Percentiles rank a stretch among this genome's conserved stretches.
Conservation (phyloP, 2,888 invertebrate species). For the Sarcophaga rosellei region DNA sequence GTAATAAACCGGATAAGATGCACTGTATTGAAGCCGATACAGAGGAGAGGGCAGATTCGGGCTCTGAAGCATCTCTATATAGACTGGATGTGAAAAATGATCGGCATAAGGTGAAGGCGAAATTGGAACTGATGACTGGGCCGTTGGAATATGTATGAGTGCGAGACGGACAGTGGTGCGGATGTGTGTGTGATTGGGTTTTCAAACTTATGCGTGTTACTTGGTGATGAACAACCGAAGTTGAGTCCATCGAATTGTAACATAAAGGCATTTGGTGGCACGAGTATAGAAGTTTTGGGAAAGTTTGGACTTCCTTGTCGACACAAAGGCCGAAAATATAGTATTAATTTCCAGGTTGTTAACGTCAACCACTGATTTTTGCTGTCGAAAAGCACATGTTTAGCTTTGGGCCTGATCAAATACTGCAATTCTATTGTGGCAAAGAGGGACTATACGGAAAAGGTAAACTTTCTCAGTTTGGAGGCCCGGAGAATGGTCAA, state of each 20-base stretch:
- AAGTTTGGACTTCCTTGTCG: conserved; percentile 16
- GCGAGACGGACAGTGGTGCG: conserved; percentile 33
- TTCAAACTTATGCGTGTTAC: not conserved
- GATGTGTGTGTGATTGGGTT: conserved; percentile 19
- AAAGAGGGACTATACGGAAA: not conserved
- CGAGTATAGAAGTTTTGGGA: not conserved
- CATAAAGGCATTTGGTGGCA: conserved; percentile 18
- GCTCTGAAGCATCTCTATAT: conserved; percentile 8
- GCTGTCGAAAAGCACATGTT: not conserved
- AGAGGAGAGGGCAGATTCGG: not conserved
- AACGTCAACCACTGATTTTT: not conserved
- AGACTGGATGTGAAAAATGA: not conserved
- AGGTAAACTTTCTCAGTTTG: not conserved
- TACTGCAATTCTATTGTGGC: conserved; percentile 1
- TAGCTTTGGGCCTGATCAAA: conserved; percentile 4
- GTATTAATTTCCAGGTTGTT: conserved; percentile 20
- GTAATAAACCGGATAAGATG: not conserved
- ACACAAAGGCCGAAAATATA: not conserved
- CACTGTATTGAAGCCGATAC: not conserved
- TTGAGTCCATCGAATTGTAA: not conserved
- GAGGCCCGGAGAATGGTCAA: not conserved
- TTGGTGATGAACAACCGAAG: not conserved
- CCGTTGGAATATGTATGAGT: conserved; percentile 1
- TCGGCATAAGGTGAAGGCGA: not conserved
- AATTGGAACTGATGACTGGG: not conserved